phyloP scores from a whole-genome alignment of 2,888 invertebrate genomes.

The Deilephila porcellus region DNA sequence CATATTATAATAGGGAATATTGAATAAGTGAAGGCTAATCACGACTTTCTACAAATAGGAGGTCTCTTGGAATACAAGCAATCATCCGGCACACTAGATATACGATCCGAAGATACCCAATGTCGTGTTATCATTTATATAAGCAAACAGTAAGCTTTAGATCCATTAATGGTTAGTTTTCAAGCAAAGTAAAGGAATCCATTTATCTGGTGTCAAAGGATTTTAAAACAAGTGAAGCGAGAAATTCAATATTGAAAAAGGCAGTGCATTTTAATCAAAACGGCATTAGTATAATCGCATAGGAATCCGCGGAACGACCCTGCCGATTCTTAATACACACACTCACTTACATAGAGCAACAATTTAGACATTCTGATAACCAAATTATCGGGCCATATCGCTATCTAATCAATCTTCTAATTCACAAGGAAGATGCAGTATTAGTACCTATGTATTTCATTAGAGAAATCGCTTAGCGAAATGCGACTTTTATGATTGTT shows the following conservation, averaged over 20 bases:
- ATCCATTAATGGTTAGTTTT: conserved; percentile 10
- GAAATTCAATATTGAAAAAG: conserved; percentile 80
- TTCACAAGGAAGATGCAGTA: no score
- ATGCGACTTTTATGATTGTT: no score
- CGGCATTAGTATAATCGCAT: conserved; percentile 81
- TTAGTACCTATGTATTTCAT: no score
- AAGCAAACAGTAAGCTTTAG: neutral
- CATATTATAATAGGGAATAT: no score
- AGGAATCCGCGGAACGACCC: conserved; percentile 71
- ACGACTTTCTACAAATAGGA: no score
- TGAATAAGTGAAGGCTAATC: no score
- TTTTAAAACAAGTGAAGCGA: conserved; percentile 65
- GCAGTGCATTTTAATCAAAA: conserved; percentile 82
- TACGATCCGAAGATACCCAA: neutral
- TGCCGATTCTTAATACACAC: conserved; percentile 50
- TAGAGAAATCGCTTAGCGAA: no score
- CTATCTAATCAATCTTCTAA: no score
- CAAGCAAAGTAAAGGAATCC: conserved; percentile 39
- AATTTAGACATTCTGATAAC: neutral
- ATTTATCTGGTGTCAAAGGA: conserved; percentile 58
- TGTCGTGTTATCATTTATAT: neutral
- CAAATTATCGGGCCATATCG: no score
- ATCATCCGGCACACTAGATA: no score
- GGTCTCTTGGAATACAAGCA: no score
- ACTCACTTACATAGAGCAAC: conserved; percentile 33